Percentiles rank a stretch among this genome's conserved stretches.
These are phyloP conservation scores for Sinocyclocheilus anophthalmus DNA, from an alignment of 2,113 vertebrate genomes.

Conservation along the genomic window DNA sequence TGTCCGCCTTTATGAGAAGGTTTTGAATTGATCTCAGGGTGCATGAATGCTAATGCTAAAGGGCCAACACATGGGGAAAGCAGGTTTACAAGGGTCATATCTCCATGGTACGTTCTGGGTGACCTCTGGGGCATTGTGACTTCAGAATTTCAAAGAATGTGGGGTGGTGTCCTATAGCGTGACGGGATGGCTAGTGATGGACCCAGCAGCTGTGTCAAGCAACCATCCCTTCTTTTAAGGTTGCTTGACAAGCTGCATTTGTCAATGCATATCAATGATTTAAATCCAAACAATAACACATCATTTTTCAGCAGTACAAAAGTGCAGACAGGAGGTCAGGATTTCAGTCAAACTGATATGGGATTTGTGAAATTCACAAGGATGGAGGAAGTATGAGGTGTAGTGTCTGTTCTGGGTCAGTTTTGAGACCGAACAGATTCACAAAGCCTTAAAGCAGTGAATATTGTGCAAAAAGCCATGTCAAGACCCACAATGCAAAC, in stretches of 20 bases:
- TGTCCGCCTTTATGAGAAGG: conserved; percentile 10
- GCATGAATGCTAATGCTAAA: conserved; percentile 17
- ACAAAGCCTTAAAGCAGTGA: conserved; percentile 1
- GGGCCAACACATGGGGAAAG: conserved; percentile 11
- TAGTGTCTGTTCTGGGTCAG: not conserved
- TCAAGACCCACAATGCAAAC: conserved; percentile 1
- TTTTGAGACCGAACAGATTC: conserved; percentile 20
- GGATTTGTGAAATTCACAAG: not conserved
- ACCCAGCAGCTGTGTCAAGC: conserved; percentile 35
- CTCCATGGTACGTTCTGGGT: conserved; percentile 1
- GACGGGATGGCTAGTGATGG: not conserved
- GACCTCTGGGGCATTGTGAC: conserved; percentile 12
- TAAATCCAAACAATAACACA: not conserved
- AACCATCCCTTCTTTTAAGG: not conserved
- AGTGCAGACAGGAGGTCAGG: not conserved
- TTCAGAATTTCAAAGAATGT: conserved; percentile 30
- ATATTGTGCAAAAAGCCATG: conserved; percentile 2
- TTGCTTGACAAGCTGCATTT: not conserved
- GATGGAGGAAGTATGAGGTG: not conserved
- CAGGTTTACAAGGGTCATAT: conserved; percentile 29
- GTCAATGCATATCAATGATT: not conserved
- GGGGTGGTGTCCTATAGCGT: not conserved
- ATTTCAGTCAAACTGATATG: not conserved
- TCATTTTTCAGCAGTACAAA: not conserved
- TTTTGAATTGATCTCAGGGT: conserved; percentile 1